These are phyloP conservation scores for Chloromyia formosa DNA, from an alignment of 2,888 invertebrate genomes.

Conservation along the genomic window DNA sequence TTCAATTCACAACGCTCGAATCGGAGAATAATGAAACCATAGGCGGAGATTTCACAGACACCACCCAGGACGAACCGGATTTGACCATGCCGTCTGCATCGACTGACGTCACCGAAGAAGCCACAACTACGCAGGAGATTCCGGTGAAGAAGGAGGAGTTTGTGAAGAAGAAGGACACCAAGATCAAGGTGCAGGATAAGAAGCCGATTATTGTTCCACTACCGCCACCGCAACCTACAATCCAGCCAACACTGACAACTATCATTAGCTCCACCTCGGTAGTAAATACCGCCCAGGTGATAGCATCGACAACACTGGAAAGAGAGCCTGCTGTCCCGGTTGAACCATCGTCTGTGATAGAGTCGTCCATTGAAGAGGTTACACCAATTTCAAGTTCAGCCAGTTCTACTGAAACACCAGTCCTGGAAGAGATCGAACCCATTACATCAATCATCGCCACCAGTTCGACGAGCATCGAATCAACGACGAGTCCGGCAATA, in stretches of 20 bases:
- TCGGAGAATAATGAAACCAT: constrained; percentile 51
- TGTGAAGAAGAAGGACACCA: constrained; percentile 57
- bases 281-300: constrained; percentile 54
- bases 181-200: constrained; percentile 59
- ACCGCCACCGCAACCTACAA: constrained; percentile 56
- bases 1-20: constrained; percentile 63
- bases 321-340: constrained; percentile 56
- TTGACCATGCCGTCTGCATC: not conserved
- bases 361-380: constrained; percentile 60
- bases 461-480: constrained; percentile 7
- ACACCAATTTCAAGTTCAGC: constrained; percentile 57
- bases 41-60: constrained; percentile 53
- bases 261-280: constrained; percentile 60
- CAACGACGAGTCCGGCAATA: constrained; percentile 47
- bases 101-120: constrained; percentile 51
- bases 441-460: not conserved
- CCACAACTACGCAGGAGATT: constrained; percentile 45
- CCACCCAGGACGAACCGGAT: constrained; percentile 37
- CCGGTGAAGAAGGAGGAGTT: constrained; percentile 59
- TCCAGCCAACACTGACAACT: constrained; percentile 55
- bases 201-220: constrained; percentile 50
- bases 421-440: constrained; percentile 32
- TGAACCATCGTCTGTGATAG: constrained; percentile 52
- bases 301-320: constrained; percentile 57
- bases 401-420: constrained; percentile 47